A percentile compares a stretch with the other conserved stretches of the same genome.
Conservation (phyloP, 2,113 vertebrate genomes). For the Coreoperca whiteheadi region DNA sequence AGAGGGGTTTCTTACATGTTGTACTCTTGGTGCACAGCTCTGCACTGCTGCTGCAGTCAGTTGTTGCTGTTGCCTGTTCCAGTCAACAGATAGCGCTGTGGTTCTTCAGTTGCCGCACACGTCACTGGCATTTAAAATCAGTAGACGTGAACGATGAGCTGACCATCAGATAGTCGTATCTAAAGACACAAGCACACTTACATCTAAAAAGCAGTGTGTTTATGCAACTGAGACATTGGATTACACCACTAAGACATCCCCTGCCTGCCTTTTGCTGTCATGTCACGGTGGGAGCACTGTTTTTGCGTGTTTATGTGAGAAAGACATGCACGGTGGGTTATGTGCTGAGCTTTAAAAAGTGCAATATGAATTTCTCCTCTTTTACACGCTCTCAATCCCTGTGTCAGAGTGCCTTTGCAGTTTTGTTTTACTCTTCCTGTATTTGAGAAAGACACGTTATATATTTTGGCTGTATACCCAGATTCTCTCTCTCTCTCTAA, state of each 20-base stretch:
- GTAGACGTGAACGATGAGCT: constrained; percentile 28
- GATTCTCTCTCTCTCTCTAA: neutral
- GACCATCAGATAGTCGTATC: constrained; percentile 54
- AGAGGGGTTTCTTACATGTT: neutral
- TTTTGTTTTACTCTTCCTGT: constrained; percentile 5
- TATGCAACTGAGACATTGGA: constrained; percentile 45
- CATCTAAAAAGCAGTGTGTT: constrained; percentile 50
- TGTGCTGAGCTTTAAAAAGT: neutral
- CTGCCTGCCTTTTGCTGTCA: constrained; percentile 25
- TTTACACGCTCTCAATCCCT: neutral
- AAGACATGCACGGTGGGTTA: neutral
- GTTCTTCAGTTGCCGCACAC: constrained; percentile 44
- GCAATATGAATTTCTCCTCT: constrained; percentile 8
- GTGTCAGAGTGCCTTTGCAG: neutral
- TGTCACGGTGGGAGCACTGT: constrained; percentile 21
- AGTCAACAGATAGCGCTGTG: constrained; percentile 80
- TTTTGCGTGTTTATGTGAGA: constrained; percentile 14
- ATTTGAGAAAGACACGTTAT: constrained; percentile 22
- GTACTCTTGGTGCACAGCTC: neutral
- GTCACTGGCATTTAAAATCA: neutral
- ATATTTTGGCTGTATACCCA: constrained; percentile 9
- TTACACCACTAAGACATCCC: constrained; percentile 57
- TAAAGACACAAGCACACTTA: constrained; percentile 59
- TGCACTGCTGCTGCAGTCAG: constrained; percentile 4
- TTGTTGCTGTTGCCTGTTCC: neutral